These are phyloP conservation scores for Branchinecta lynchi DNA, from an alignment of 1,140 invertebrate species.

Conservation along the genomic window DNA sequence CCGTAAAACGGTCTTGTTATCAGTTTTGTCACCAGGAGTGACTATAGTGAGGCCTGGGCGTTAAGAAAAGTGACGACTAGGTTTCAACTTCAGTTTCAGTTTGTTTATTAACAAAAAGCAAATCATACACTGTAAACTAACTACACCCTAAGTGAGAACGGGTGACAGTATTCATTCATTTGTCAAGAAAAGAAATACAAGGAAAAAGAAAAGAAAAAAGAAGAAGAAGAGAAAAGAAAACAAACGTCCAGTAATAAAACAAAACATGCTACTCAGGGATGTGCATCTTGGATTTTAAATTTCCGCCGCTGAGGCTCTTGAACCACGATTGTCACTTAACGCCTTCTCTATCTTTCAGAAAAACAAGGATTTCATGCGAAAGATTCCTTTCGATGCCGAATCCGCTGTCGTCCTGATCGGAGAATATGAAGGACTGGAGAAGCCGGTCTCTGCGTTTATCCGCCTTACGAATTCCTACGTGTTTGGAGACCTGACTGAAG, in stretches of 20 bases:
- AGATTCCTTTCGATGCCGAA: conserved; percentile 91
- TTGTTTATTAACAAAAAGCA: too few species aligned
- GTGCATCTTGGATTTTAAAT: too few species aligned
- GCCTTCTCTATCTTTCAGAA: conserved; percentile 36
- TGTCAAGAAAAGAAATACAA: too few species aligned
- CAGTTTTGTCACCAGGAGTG: too few species aligned
- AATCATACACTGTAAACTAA: too few species aligned
- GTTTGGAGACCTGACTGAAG: conserved; percentile 89
- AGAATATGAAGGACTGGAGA: conserved; percentile 88
- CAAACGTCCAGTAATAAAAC: background rate
- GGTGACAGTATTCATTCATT: too few species aligned
- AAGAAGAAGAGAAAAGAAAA: background rate
- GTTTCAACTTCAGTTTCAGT: background rate
- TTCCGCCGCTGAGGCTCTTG: too few species aligned
- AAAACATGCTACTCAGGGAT: background rate
- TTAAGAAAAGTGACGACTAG: too few species aligned
- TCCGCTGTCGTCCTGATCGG: conserved; percentile 95
- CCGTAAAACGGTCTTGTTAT: too few species aligned
- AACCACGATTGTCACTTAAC: conserved; percentile 2
- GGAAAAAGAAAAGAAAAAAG: background rate
- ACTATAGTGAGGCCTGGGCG: too few species aligned
- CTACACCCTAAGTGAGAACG: too few species aligned
- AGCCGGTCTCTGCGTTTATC: conserved; percentile 79
- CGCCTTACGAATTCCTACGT: conserved; percentile 72
- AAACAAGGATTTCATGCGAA: conserved; percentile 88